Percentiles rank a stretch among this genome's conserved stretches.
Conservation (phyloP, 1,140 invertebrate genomes). For the Liolophura sinensis region DNA sequence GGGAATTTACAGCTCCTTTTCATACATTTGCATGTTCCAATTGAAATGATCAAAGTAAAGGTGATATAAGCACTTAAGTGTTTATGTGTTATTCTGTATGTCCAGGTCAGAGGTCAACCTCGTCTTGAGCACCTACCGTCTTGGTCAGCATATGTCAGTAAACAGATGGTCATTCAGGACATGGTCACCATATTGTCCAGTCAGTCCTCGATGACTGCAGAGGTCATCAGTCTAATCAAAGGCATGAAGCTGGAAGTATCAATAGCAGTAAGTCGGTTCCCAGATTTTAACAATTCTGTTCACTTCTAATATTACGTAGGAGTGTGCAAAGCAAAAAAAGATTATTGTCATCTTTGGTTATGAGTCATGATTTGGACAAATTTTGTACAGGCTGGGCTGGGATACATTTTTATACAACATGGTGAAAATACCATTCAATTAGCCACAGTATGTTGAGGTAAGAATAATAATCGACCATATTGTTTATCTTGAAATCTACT, state of each 20-base stretch:
- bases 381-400: no score
- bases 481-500: no score
- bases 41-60: no score
- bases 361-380: not conserved
- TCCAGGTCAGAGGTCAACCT: constrained; percentile 33
- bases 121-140: constrained; percentile 18
- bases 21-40: no score
- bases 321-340: constrained; percentile 1
- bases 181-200: constrained; percentile 28
- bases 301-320: not conserved
- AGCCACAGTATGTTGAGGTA: no score
- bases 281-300: no score
- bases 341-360: not conserved
- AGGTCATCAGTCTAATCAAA: constrained; percentile 29
- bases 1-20: no score
- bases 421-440: no score
- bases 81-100: no score
- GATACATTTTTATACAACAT: no score
- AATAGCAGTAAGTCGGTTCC: constrained; percentile 23
- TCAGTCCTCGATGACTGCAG: constrained; percentile 19
- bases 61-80: no score
- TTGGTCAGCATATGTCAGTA: constrained; percentile 22
- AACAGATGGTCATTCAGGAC: constrained; percentile 28
- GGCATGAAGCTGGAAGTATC: constrained; percentile 21
- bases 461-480: no score